Evolutionary conservation across 2,113 vertebrate species (phyloP).

Genomic region (Gyps fulvus): DNA sequence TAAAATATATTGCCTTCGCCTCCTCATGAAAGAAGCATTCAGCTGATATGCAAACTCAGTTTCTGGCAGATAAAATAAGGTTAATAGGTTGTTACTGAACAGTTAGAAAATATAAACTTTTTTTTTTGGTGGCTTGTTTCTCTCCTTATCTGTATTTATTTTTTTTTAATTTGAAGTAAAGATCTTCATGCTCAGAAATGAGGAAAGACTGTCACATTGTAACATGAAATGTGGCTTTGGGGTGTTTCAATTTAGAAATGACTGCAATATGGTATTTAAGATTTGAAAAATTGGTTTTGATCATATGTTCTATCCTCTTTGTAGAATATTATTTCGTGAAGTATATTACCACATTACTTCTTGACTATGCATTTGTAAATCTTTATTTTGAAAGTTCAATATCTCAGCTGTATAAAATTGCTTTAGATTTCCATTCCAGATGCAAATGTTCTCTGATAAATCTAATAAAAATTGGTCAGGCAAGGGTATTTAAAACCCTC

Average conservation of each 20-base stretch:
- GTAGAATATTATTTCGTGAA: constrained; percentile 14
- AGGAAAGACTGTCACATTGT: neutral
- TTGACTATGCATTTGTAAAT: constrained; percentile 32
- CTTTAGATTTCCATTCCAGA: constrained; percentile 13
- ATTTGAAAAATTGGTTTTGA: constrained; percentile 24
- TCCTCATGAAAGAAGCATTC: neutral
- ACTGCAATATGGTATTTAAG: constrained; percentile 2
- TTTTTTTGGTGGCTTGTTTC: neutral
- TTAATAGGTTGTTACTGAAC: neutral
- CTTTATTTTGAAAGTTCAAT: constrained; percentile 22
- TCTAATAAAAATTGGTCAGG: constrained; percentile 51
- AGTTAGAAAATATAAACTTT: neutral
- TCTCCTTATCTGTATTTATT: neutral
- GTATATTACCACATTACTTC: neutral
- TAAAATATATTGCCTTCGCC: neutral
- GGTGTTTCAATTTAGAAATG: constrained; percentile 11
- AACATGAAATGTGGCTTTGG: neutral
- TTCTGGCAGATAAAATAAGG: neutral
- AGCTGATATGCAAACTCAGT: neutral
- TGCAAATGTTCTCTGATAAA: constrained; percentile 45
- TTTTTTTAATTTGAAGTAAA: neutral
- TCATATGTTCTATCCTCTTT: neutral
- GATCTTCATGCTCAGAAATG: neutral
- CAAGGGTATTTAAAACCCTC: constrained; percentile 51
- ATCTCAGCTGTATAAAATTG: constrained; percentile 5